These are phyloP conservation scores for Triplophysa bombifrons DNA, from an alignment of 2,797 vertebrate species.

Conservation along the genomic window DNA sequence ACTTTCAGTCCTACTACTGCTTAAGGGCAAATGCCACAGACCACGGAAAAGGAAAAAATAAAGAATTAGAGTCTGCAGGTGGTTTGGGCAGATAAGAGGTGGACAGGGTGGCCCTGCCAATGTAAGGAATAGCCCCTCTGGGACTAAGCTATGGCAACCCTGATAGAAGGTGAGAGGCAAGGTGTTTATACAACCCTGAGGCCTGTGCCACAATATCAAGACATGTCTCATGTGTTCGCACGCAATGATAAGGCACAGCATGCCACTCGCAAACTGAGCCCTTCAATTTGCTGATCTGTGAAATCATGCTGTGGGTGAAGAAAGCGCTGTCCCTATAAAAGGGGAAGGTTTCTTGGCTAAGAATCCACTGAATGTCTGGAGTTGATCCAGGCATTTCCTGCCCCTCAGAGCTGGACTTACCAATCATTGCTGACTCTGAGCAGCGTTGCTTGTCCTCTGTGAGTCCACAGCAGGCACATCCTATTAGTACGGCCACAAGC, in stretches of 20 bases:
- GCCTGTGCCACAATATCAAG: slow-evolving; percentile 32
- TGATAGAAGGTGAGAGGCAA: slow-evolving; percentile 40
- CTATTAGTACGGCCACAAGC: slow-evolving; percentile 57
- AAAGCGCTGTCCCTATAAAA: slow-evolving; percentile 46
- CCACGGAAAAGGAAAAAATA: slow-evolving; percentile 46
- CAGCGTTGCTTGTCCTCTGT: slow-evolving; percentile 43
- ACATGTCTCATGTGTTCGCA: slow-evolving; percentile 1
- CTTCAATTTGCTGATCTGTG: not conserved
- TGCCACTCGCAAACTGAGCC: not conserved
- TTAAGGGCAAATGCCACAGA: slow-evolving; percentile 44
- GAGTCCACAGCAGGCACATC: slow-evolving; percentile 52
- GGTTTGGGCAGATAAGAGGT: slow-evolving; percentile 39
- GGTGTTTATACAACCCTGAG: slow-evolving; percentile 19
- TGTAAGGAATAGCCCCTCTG: slow-evolving; percentile 36
- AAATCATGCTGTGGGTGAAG: not conserved
- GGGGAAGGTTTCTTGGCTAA: slow-evolving; percentile 39
- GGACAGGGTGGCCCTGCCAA: slow-evolving; percentile 28
- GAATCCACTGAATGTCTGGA: slow-evolving; percentile 50
- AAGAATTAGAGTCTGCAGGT: slow-evolving; percentile 44
- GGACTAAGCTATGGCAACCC: slow-evolving; percentile 22
- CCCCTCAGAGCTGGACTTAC: slow-evolving; percentile 53
- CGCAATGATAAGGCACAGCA: not conserved
- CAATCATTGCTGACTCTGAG: slow-evolving; percentile 37
- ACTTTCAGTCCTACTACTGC: slow-evolving; percentile 18
- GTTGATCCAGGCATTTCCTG: slow-evolving; percentile 59